phyloP scores from a whole-genome alignment of 2,113 vertebrate genomes.

The Tragelaphus buxtoni region DNA sequence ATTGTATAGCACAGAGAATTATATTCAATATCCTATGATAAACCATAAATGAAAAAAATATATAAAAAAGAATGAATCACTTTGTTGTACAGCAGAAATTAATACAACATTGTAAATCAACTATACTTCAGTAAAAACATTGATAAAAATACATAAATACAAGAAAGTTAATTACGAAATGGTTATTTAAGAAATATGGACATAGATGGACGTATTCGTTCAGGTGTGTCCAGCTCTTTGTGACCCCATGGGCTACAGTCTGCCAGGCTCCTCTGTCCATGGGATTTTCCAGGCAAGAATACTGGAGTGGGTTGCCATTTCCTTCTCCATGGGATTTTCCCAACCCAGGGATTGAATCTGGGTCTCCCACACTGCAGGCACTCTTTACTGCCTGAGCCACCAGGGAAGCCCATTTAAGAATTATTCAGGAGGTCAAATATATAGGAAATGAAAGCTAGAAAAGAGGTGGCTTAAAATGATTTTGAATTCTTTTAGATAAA shows the following conservation, averaged over 20 bases:
- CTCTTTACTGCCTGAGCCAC: not conserved
- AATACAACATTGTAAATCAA: not conserved
- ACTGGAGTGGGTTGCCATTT: not conserved
- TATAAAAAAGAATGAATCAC: not conserved
- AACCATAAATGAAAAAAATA: not conserved
- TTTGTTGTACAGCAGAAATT: not conserved
- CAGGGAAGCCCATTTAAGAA: not conserved
- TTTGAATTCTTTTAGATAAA: conserved; percentile 10
- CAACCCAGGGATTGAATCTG: not conserved
- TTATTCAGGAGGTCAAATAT: conserved; percentile 11
- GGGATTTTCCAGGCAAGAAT: not conserved
- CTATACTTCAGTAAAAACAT: not conserved
- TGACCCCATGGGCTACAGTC: not conserved
- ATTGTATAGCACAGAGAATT: not conserved
- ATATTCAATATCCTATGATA: not conserved
- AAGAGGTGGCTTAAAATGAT: not conserved
- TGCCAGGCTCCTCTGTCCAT: not conserved
- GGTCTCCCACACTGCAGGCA: not conserved
- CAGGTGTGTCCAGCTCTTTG: not conserved
- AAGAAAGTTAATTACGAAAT: not conserved
- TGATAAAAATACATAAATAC: not conserved
- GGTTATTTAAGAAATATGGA: conserved; percentile 5
- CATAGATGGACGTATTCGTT: not conserved
- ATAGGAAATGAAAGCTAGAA: conserved; percentile 13
- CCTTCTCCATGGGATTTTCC: not conserved